phyloP scores from a whole-genome alignment of 1,140 invertebrate genomes.

The Drusus annulatus region DNA sequence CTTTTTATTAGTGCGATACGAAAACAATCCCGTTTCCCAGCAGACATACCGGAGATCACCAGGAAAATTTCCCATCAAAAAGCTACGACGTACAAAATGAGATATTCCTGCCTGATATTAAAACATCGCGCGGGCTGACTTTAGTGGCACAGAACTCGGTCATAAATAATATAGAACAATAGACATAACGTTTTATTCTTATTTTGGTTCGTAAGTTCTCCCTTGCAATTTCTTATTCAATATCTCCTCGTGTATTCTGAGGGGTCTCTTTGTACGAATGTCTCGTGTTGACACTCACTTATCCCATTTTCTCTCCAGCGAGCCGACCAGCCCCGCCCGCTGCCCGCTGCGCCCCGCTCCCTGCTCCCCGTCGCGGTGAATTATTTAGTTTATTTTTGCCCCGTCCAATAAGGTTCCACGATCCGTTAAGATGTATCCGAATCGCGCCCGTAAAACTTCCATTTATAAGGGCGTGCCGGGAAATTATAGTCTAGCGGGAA shows the following conservation, averaged over 20 bases:
- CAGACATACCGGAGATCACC: not conserved
- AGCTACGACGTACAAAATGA: conserved; percentile 2
- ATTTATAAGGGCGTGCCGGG: conserved; percentile 31
- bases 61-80: conserved; percentile 2
- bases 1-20: not conserved
- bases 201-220: not conserved
- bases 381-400: not conserved
- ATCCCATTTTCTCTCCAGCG: conserved; percentile 7
- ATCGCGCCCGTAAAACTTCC: conserved; percentile 15
- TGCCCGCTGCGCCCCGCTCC: no score
- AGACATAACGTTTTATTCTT: conserved; percentile 34
- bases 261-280: conserved; percentile 7
- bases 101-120: conserved; percentile 7
- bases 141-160: not conserved
- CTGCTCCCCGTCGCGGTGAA: not conserved
- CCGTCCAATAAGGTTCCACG: conserved; percentile 16
- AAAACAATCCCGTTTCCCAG: not conserved
- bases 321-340: not conserved
- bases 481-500: conserved; percentile 31
- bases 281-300: conserved; percentile 36
- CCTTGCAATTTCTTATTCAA: conserved; percentile 38
- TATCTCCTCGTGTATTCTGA: conserved; percentile 34
- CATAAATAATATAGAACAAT: conserved; percentile 27
- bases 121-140: not conserved
- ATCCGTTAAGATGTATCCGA: conserved; percentile 24